These are phyloP conservation scores for Agrilus mali DNA, from an alignment of 2,888 invertebrate species.

Conservation along the genomic window DNA sequence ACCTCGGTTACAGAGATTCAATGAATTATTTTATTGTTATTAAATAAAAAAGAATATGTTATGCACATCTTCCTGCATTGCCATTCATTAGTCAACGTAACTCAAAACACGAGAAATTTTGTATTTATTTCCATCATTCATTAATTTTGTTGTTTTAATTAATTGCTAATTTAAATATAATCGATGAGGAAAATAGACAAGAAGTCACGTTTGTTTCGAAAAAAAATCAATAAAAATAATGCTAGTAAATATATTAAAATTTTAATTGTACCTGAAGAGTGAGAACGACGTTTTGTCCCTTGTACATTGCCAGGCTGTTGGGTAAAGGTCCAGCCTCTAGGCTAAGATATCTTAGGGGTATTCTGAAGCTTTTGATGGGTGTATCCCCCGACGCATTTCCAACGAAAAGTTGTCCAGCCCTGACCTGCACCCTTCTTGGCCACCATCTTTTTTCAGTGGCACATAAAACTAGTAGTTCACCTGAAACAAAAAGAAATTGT, in stretches of 20 bases:
- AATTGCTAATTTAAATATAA: no score
- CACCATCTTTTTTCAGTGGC: conserved; percentile 36
- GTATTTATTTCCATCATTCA: no score
- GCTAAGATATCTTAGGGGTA: conserved; percentile 31
- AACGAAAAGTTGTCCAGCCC: conserved; percentile 40
- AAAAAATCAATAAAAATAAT: no score
- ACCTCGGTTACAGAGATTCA: no score
- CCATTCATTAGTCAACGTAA: no score
- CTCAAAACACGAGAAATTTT: no score
- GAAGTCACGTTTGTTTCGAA: no score
- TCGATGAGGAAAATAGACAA: no score
- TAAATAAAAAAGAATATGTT: no score
- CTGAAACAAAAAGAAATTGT: conserved; percentile 20
- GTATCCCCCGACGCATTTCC: conserved; percentile 16
- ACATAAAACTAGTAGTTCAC: conserved; percentile 30
- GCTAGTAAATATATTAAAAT: not conserved
- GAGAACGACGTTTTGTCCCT: conserved; percentile 27
- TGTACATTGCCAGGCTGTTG: conserved; percentile 30
- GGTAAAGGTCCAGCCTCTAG: conserved; percentile 30
- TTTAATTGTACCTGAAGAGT: conserved; percentile 28
- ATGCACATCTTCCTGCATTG: no score
- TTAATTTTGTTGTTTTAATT: no score
- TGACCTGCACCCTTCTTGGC: conserved; percentile 45
- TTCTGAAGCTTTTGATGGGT: conserved; percentile 16
- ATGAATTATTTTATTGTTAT: no score